Base-by-base conservation (phyloP, 37 sponge, comb jelly and placozoan genomes). In the Dysidea cf. avara region DNA sequence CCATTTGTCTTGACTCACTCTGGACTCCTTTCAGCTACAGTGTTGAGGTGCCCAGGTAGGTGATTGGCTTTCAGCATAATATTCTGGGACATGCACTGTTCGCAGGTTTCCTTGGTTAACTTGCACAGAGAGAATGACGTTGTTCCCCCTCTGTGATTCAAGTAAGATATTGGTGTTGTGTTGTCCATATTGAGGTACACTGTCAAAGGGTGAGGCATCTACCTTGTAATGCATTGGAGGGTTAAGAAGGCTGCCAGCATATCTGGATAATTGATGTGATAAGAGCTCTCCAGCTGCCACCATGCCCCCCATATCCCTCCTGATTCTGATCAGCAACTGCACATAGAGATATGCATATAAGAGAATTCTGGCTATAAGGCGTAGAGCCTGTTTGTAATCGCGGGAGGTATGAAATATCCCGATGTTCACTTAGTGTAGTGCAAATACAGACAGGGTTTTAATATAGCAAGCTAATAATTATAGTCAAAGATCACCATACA, bases 211-310 rank as follows among this genome's bases (percentile, higher is more conserved):
- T 3, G 18, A 16, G 56, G 12, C 32, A 53, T 17, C 7, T 39
- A 53, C 20, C 57, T 34, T 26, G 13, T 9, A 35, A 55, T 25
- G 21, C 51, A 25, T 7, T 48, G 68, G n/a, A n/a, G n/a, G n/a
- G n/a, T n/a, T n/a, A n/a, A n/a, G 26, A 11, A 39, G 3, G 68
- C 68, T 46, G 68, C 68, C 50, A 48, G 40, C 24, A 67, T 25
- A 25, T 67, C 68, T 51, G 48, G 28, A 26, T 29, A 3, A n/a
- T 67, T 67, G 48, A 67, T 67, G 26, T 67, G 68, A 35, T 53
- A 17, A 11, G 20, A 11, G 17, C 12, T 25, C 38, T 73, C 61
- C 7, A 3, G 5, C 9, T 3, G 7, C 33, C 6, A 38, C 74
- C 74, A 73, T 3, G 52, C 61, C 29, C 74, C 49, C n/a, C 62